Evolutionary conservation across 2,113 vertebrate genomes (phyloP).

Genomic region (Aspidoscelis tigris): DNA sequence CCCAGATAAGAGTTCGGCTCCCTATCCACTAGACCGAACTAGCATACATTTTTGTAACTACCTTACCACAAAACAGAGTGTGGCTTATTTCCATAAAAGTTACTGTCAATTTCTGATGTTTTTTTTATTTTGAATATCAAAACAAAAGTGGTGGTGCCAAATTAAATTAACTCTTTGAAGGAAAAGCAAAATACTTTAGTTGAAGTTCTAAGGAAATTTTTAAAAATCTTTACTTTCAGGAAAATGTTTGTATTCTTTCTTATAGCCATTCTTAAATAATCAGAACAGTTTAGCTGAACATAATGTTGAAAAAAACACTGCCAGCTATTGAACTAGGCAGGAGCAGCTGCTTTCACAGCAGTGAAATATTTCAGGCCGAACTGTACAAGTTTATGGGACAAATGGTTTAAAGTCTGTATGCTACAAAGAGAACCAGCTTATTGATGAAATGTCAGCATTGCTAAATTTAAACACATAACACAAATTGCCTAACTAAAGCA

Average conservation of each 20-base stretch:
- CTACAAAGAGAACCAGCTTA: constrained; percentile 36
- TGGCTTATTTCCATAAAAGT: neutral
- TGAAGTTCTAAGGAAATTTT: constrained; percentile 39
- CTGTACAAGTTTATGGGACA: constrained; percentile 45
- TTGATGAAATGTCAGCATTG: constrained; percentile 43
- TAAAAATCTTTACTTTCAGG: constrained; percentile 18
- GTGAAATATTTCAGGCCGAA: constrained; percentile 60
- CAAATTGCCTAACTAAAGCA: constrained; percentile 40
- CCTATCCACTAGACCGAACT: too few relatives aligned
- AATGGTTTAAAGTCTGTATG: constrained; percentile 46
- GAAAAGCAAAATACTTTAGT: neutral
- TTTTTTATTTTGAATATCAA: neutral
- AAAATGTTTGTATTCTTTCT: constrained; percentile 44
- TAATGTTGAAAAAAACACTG: constrained; percentile 43
- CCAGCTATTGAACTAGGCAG: constrained; percentile 50
- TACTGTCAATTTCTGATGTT: neutral
- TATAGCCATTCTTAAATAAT: neutral
- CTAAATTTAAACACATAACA: constrained; percentile 30
- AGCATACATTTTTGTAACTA: neutral
- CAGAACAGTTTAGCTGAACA: constrained; percentile 32
- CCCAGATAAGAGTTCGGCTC: too few relatives aligned
- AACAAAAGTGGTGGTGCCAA: too few relatives aligned
- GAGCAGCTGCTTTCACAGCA: constrained; percentile 64
- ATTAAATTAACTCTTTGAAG: neutral
- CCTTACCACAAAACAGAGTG: neutral